Evolutionary conservation across 2,888 invertebrate genomes (phyloP).

Genomic region (Noctuana brunneofusca): DNA sequence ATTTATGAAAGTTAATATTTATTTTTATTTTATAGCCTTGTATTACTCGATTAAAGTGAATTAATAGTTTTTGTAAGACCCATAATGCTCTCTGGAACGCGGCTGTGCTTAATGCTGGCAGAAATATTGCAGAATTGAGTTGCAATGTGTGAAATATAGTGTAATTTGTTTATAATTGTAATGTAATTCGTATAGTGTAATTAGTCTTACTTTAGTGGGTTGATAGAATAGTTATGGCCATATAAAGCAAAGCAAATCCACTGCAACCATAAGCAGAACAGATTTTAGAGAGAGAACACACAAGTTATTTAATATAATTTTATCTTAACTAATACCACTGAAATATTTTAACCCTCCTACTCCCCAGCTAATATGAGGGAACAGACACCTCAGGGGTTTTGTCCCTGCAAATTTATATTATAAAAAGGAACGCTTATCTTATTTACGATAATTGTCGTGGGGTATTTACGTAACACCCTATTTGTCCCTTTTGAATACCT

Average conservation of each 20-base stretch:
- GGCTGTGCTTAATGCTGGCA: too few species aligned
- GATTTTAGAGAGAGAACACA: too few species aligned
- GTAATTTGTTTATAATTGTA: too few species aligned
- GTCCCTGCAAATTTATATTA: constrained; percentile 53
- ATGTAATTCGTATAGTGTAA: too few species aligned
- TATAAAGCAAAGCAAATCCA: too few species aligned
- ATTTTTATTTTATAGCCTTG: not conserved
- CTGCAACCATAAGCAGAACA: too few species aligned
- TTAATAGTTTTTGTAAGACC: not conserved
- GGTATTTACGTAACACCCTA: constrained; percentile 32
- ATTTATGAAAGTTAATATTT: constrained; percentile 25
- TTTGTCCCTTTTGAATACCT: constrained; percentile 47
- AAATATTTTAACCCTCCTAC: constrained; percentile 13
- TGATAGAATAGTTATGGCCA: too few species aligned
- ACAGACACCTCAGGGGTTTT: constrained; percentile 52
- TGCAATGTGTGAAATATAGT: too few species aligned
- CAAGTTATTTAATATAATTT: not conserved
- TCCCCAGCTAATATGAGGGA: constrained; percentile 13
- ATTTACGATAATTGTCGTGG: constrained; percentile 64
- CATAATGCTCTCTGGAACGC: not conserved
- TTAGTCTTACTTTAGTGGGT: too few species aligned
- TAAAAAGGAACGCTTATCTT: constrained; percentile 68
- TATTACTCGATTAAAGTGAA: not conserved
- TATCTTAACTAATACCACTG: not conserved
- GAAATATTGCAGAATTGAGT: too few species aligned